These are phyloP conservation scores for Drosophila burlai DNA, from an alignment of 1,140 invertebrate genomes.

Conservation along the genomic window DNA sequence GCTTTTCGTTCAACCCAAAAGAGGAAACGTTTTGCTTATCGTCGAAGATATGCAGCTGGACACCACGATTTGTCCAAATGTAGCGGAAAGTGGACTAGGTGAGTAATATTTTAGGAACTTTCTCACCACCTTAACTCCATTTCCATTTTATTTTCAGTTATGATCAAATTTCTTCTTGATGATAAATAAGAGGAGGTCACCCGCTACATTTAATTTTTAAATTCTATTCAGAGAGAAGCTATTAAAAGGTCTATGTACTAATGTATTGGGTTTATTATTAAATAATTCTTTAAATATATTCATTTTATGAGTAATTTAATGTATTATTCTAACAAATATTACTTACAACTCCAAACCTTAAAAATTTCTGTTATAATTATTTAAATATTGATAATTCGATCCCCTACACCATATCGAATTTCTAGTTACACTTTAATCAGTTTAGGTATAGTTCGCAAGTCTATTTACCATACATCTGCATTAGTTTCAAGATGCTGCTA, in stretches of 20 bases:
- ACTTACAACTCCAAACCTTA: too few relatives aligned
- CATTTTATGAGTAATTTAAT: not conserved
- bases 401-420: not conserved
- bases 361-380: too few relatives aligned
- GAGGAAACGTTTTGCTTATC: slow-evolving; percentile 42
- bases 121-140: not conserved
- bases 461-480: not conserved
- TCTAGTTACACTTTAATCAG: slow-evolving; percentile 1
- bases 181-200: not conserved
- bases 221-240: not conserved
- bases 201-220: not conserved
- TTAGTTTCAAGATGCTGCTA: slow-evolving; percentile 20
- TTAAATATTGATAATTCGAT: too few relatives aligned
- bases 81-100: slow-evolving; percentile 50
- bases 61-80: slow-evolving; percentile 51
- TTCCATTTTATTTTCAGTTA: slow-evolving; percentile 30
- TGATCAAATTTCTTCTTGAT: slow-evolving; percentile 40
- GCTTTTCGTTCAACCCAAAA: slow-evolving; percentile 16
- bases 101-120: not conserved
- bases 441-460: not conserved
- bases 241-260: not conserved
- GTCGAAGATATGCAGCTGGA: slow-evolving; percentile 15
- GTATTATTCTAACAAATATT: not conserved
- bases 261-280: not conserved
- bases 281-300: too few relatives aligned